Evolutionary conservation across 2,113 vertebrate species (phyloP).

Genomic region (Prinia subflava): DNA sequence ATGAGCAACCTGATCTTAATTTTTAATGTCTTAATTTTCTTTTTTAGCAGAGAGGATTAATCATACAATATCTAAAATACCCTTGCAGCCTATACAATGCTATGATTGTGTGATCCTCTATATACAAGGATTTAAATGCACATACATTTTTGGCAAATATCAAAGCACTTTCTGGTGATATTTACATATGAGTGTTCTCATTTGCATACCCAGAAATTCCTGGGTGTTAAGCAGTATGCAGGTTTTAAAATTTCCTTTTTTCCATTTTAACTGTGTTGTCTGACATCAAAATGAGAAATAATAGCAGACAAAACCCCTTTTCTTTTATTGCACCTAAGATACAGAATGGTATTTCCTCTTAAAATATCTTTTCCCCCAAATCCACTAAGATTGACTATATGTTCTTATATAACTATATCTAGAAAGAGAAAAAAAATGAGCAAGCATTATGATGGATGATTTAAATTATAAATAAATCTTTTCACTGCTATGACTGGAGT

Average conservation of each 20-base stretch:
- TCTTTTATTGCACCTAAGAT: background rate
- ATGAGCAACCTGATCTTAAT: background rate
- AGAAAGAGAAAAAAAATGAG: background rate
- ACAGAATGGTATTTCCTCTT: background rate
- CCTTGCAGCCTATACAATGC: background rate
- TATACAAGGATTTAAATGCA: background rate
- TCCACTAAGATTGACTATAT: background rate
- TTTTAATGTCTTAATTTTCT: background rate
- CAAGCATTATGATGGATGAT: background rate
- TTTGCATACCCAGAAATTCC: background rate
- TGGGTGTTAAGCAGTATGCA: background rate
- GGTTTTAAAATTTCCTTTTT: background rate
- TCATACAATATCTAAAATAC: background rate
- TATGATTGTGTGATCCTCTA: background rate
- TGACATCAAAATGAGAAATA: background rate
- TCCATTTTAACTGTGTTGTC: background rate
- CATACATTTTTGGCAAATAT: background rate
- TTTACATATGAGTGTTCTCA: background rate
- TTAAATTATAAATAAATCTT: slow-evolving; percentile 10
- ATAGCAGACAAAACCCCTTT: background rate
- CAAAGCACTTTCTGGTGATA: background rate
- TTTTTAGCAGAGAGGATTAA: background rate
- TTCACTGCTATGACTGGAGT: background rate
- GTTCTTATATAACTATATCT: background rate
- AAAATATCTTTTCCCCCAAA: background rate